phyloP scores from a whole-genome alignment of 2,113 vertebrate genomes.

The Heterotis niloticus region DNA sequence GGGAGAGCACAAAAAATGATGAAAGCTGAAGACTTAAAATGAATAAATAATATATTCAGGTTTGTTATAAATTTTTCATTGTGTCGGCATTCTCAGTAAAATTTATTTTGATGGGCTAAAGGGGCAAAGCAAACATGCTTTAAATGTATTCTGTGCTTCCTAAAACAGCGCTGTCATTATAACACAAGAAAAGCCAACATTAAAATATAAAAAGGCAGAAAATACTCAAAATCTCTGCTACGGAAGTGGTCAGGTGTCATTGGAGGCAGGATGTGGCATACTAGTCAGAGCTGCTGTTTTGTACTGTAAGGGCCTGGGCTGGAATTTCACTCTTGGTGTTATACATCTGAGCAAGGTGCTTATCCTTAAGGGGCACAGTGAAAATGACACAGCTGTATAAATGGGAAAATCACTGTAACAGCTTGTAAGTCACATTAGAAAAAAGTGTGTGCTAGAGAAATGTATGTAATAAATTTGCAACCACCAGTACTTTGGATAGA shows the following conservation, averaged over 20 bases:
- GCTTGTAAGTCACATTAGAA: not conserved
- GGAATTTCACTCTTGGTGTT: too few species aligned
- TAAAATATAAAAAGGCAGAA: constrained; percentile 6
- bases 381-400: not conserved
- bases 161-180: not conserved
- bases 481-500: too few species aligned
- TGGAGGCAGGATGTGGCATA: too few species aligned
- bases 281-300: too few species aligned
- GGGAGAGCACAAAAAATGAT: constrained; percentile 18
- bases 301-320: too few species aligned
- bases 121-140: constrained; percentile 32
- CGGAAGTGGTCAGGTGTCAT: not conserved
- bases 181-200: constrained; percentile 26
- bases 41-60: constrained; percentile 39
- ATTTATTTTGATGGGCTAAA: constrained; percentile 36
- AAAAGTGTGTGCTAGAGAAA: not conserved
- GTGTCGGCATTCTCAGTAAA: constrained; percentile 30
- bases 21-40: constrained; percentile 38
- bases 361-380: too few species aligned
- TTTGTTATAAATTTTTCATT: constrained; percentile 38
- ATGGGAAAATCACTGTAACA: not conserved
- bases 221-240: not conserved
- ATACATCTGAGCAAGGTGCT: too few species aligned
- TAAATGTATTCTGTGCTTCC: constrained; percentile 17
- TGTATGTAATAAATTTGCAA: not conserved